phyloP scores from a whole-genome alignment of 2,797 vertebrate species.

The Aselliscus stoliczkanus region DNA sequence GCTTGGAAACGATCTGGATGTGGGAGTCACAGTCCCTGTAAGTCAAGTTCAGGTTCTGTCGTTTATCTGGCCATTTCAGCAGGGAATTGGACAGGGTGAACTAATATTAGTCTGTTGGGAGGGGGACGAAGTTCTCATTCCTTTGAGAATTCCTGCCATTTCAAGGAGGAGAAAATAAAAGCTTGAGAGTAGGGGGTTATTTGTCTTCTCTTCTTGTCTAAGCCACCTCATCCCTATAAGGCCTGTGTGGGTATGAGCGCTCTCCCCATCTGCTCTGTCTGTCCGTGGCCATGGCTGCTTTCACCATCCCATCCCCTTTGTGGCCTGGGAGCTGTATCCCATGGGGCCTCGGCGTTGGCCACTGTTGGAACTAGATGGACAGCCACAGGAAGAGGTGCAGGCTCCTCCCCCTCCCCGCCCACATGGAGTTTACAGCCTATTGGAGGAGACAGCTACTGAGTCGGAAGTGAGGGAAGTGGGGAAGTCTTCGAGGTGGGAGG shows the following conservation, averaged over 20 bases:
- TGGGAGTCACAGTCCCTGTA: neutral
- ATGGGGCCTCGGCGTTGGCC: rapidly evolving
- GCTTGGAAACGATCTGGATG: neutral
- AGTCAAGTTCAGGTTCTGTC: neutral
- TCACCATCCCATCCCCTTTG: rapidly evolving
- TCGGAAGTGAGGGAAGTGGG: neutral
- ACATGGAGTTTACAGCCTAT: neutral
- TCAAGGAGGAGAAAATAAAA: neutral
- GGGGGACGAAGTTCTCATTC: neutral
- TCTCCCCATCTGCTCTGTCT: neutral
- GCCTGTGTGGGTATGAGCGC: rapidly evolving
- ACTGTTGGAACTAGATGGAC: neutral
- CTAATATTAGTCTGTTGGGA: neutral
- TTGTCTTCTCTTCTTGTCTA: neutral
- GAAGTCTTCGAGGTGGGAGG: neutral
- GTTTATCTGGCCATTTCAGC: neutral
- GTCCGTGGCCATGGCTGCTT: neutral
- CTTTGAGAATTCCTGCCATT: neutral
- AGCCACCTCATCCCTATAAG: neutral
- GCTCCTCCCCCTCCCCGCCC: neutral
- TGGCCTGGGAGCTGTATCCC: neutral
- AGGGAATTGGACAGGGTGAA: neutral
- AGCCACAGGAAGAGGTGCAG: neutral
- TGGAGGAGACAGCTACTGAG: neutral
- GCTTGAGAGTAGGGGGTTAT: neutral